Evolutionary conservation across 2,113 vertebrate species (phyloP).

Genomic region (Chelonoidis abingdonii): DNA sequence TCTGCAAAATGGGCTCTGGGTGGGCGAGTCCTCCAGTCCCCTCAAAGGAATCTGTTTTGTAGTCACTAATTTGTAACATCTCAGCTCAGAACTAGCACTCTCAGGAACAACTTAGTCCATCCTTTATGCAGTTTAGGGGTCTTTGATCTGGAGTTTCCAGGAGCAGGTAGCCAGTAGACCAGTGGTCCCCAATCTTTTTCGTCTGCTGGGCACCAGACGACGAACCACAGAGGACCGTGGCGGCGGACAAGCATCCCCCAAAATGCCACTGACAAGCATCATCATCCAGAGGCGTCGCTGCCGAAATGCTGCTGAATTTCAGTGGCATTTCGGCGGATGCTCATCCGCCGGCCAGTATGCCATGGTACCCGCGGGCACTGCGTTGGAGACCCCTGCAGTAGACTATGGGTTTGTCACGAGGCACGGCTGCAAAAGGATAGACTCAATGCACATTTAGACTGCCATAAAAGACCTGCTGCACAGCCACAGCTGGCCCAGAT

Average conservation of each 20-base stretch:
- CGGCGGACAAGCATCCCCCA: no score
- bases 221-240: no score
- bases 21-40: neutral
- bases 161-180: neutral
- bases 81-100: neutral
- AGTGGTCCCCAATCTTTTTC: no score
- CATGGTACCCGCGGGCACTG: no score
- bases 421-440: neutral
- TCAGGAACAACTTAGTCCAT: neutral
- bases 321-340: no score
- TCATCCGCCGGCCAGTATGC: no score
- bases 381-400: neutral
- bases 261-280: no score
- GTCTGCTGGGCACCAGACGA: no score
- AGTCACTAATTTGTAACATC: neutral
- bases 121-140: neutral
- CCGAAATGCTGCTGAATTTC: no score
- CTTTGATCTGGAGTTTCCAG: neutral
- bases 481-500: neutral
- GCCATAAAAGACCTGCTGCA: neutral
- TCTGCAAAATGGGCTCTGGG: neutral
- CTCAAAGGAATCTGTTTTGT: neutral
- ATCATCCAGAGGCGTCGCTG: no score
- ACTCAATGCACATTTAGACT: neutral
- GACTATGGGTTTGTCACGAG: neutral